Conservation (phyloP, 1,140 invertebrate species). For the Drosophila sp. region DNA sequence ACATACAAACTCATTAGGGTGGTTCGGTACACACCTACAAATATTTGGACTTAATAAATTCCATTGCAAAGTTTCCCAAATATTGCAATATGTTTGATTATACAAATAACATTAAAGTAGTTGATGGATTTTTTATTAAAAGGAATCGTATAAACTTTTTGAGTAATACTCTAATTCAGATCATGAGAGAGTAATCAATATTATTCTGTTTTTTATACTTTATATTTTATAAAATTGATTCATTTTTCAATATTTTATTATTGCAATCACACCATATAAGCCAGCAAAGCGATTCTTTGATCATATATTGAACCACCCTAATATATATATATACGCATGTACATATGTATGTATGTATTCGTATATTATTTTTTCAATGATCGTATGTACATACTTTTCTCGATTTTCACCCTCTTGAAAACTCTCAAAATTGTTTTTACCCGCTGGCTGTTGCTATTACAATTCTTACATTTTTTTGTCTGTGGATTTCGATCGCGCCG, state of each 20-base stretch:
- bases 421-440: slow-evolving; percentile 30
- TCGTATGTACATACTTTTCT: slow-evolving; percentile 35
- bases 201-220: too few species aligned
- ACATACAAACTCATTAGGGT: neutral
- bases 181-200: too few species aligned
- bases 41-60: neutral
- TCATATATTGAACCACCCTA: slow-evolving; percentile 41
- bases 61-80: neutral
- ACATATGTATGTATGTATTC: slow-evolving; percentile 18
- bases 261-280: too few species aligned
- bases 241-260: too few species aligned
- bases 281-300: too few species aligned
- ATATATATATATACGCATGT: slow-evolving; percentile 12
- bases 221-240: too few species aligned
- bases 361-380: slow-evolving; percentile 28
- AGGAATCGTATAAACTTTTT: too few species aligned
- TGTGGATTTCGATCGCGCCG: neutral
- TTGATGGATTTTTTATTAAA: too few species aligned
- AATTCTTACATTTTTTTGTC: slow-evolving; percentile 12
- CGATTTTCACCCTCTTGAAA: slow-evolving; percentile 42
- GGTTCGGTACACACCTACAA: neutral
- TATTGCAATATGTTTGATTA: neutral
- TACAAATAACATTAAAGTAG: too few species aligned
- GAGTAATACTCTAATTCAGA: too few species aligned
- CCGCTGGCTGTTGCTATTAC: slow-evolving; percentile 22